Percentiles rank a stretch among this genome's conserved stretches.
phyloP scores from a whole-genome alignment of 2,113 vertebrate species.

The Microcebus ravelobensis region DNA sequence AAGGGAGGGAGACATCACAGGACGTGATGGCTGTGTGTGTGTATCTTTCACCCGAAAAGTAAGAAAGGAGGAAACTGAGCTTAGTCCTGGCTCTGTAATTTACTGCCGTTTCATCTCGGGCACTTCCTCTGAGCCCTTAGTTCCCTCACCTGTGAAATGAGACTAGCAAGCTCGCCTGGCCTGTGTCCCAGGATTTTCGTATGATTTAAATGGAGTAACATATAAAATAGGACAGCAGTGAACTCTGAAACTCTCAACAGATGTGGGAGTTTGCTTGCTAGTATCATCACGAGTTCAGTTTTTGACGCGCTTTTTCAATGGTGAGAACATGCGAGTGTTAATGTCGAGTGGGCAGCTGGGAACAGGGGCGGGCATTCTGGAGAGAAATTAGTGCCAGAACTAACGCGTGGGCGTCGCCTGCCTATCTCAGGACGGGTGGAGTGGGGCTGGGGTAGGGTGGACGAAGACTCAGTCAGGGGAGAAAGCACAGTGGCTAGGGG shows the following conservation, averaged over 20 bases:
- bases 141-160: slow-evolving; percentile 22
- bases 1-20: neutral
- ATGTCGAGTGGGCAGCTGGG: neutral
- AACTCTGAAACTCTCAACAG: neutral
- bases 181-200: neutral
- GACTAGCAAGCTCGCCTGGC: neutral
- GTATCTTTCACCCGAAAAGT: slow-evolving; percentile 18
- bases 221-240: neutral
- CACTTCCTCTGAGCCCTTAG: neutral
- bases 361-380: neutral
- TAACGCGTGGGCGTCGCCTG: neutral
- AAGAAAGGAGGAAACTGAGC: neutral
- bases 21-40: neutral
- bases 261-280: neutral
- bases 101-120: neutral
- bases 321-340: neutral
- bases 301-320: neutral
- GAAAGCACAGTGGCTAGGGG: neutral
- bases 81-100: neutral
- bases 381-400: neutral
- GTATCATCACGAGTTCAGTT: neutral
- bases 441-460: fast-evolving
- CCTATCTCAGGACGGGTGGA: neutral
- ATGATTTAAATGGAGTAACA: neutral
- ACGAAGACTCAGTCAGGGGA: neutral